Evolutionary conservation across 1,140 invertebrate genomes (phyloP).

Genomic region (Musca vetustissima): DNA sequence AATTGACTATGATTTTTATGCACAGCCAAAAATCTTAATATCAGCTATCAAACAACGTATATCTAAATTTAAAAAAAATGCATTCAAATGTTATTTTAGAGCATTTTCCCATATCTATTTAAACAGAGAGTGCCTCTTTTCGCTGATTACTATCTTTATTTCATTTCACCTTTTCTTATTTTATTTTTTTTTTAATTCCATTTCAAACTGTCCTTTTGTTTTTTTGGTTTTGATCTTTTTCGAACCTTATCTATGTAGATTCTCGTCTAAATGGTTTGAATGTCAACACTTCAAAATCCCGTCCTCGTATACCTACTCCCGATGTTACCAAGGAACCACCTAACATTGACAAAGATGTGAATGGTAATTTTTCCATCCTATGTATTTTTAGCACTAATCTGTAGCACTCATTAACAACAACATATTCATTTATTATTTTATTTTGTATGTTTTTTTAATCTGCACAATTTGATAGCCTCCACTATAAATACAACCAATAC

Average conservation of each 20-base stretch:
- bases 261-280: constrained; percentile 63
- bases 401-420: neutral
- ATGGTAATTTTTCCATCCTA: constrained; percentile 55
- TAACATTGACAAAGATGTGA: constrained; percentile 66
- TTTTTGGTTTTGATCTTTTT: constrained; percentile 11
- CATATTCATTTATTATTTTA: neutral
- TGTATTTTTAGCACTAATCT: neutral
- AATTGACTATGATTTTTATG: too few relatives aligned
- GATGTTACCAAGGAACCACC: constrained; percentile 76
- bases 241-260: constrained; percentile 33
- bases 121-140: neutral
- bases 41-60: too few relatives aligned
- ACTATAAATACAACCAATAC: neutral
- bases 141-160: neutral
- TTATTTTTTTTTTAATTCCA: neutral
- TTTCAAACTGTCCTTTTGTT: neutral
- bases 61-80: too few relatives aligned
- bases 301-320: constrained; percentile 82
- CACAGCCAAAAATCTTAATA: too few relatives aligned
- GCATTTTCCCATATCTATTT: too few relatives aligned
- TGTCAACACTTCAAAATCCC: constrained; percentile 69
- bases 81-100: too few relatives aligned
- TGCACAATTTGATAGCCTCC: constrained; percentile 18
- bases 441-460: neutral
- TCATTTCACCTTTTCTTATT: neutral